Percentiles rank a stretch among this genome's conserved stretches.
Evolutionary conservation across 2,888 invertebrate species (phyloP).

Genomic region (Macrosoma leucophasiata): DNA sequence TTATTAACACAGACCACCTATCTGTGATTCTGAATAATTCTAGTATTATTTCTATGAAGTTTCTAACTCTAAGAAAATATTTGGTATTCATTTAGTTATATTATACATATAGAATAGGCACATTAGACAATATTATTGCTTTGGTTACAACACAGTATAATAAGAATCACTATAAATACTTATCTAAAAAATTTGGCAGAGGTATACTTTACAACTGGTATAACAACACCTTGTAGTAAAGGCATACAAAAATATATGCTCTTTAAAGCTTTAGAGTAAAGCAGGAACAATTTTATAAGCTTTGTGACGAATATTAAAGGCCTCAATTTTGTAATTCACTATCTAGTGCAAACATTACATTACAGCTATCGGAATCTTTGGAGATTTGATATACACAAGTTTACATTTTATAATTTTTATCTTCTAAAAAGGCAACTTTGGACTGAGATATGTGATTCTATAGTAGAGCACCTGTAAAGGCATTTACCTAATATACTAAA

Average conservation of each 20-base stretch:
- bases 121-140: slow-evolving; percentile 68
- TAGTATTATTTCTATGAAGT: slow-evolving; percentile 32
- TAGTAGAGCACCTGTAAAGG: slow-evolving; percentile 70
- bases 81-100: slow-evolving; percentile 54
- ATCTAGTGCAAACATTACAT: slow-evolving; percentile 62
- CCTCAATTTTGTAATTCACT: slow-evolving; percentile 43
- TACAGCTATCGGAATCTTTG: slow-evolving; percentile 58
- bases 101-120: slow-evolving; percentile 64
- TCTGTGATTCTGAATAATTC: too few species aligned
- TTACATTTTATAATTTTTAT: slow-evolving; percentile 66
- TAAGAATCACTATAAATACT: slow-evolving; percentile 60
- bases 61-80: slow-evolving; percentile 50
- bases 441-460: slow-evolving; percentile 69
- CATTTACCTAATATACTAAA: slow-evolving; percentile 55
- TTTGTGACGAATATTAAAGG: slow-evolving; percentile 50
- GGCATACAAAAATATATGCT: slow-evolving; percentile 57
- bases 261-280: slow-evolving; percentile 53
- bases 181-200: slow-evolving; percentile 71
- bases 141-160: slow-evolving; percentile 69
- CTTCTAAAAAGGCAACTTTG: slow-evolving; percentile 74
- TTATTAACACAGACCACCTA: too few species aligned
- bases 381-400: slow-evolving; percentile 56
- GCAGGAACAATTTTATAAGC: slow-evolving; percentile 51
- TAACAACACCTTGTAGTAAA: slow-evolving; percentile 43
- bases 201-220: slow-evolving; percentile 52